Conservation (phyloP, 1,140 invertebrate genomes). For the Pentalonia nigronervosa region DNA sequence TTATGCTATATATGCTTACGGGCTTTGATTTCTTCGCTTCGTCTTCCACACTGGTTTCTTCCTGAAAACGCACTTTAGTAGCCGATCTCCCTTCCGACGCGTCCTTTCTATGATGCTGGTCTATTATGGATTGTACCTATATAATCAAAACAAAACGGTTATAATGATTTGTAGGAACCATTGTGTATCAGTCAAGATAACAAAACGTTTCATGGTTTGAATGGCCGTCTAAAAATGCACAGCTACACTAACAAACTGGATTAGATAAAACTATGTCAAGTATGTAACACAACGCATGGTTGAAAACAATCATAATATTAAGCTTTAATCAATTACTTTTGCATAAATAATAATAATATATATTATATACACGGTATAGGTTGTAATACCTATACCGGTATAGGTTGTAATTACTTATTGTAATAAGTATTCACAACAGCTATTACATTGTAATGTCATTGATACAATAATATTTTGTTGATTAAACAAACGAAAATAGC, state of each 20-base stretch:
- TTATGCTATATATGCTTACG: neutral
- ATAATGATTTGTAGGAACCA: neutral
- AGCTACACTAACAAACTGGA: neutral
- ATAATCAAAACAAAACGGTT: neutral
- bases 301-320: slow-evolving; percentile 1
- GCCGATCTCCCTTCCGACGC: slow-evolving; percentile 78
- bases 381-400: too few species aligned
- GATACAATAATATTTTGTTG: neutral
- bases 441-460: neutral
- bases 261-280: neutral
- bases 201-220: neutral
- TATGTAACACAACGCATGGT: neutral
- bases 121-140: slow-evolving; percentile 90
- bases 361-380: neutral
- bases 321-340: neutral
- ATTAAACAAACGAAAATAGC: neutral
- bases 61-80: slow-evolving; percentile 87
- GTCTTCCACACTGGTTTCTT: slow-evolving; percentile 67
- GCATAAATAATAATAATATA: neutral
- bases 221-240: neutral
- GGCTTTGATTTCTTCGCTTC: slow-evolving; percentile 53
- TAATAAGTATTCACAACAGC: neutral
- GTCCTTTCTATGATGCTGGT: slow-evolving; percentile 79
- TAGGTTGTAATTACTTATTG: too few species aligned
- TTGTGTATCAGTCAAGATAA: neutral